Evolutionary conservation across 92 coral and sea anemone species (phyloP).

Genomic region (Siderastrea siderea): DNA sequence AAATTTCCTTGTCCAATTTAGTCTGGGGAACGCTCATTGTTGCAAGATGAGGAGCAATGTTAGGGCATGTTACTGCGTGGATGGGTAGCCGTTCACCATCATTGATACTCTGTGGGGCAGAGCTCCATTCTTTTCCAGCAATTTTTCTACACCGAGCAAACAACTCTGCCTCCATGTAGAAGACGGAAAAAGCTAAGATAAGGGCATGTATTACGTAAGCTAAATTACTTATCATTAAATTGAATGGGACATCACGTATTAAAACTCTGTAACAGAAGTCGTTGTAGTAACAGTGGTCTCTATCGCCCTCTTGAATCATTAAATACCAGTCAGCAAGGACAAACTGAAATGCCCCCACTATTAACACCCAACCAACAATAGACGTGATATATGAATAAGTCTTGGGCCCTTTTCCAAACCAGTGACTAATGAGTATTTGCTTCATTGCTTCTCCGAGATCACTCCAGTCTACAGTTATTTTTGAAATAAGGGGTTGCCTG

Average conservation of each 20-base stretch:
- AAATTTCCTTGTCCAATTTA: slow-evolving; percentile 4
- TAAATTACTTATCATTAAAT: slow-evolving; percentile 88
- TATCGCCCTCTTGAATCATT: slow-evolving; percentile 85
- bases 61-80: slow-evolving; percentile 60
- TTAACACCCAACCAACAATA: slow-evolving; percentile 87
- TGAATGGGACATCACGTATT: slow-evolving; percentile 74
- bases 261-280: slow-evolving; percentile 88
- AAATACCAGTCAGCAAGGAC: slow-evolving; percentile 86
- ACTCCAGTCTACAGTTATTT: too few relatives aligned
- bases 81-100: slow-evolving; percentile 48
- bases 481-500: too few relatives aligned
- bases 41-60: slow-evolving; percentile 62
- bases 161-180: slow-evolving; percentile 83
- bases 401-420: slow-evolving; percentile 68
- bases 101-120: too few relatives aligned
- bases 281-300: slow-evolving; percentile 91
- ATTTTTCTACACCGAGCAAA: slow-evolving; percentile 62
- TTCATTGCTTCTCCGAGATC: too few relatives aligned
- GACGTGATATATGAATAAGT: slow-evolving; percentile 80
- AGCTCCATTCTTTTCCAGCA: slow-evolving; percentile 34
- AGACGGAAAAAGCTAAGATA: slow-evolving; percentile 74
- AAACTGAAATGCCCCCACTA: slow-evolving; percentile 92
- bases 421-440: too few relatives aligned
- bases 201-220: slow-evolving; percentile 81
- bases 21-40: slow-evolving; percentile 55